These are phyloP conservation scores for Tiaroga cobitis DNA, from an alignment of 2,797 vertebrate genomes.

Conservation along the genomic window DNA sequence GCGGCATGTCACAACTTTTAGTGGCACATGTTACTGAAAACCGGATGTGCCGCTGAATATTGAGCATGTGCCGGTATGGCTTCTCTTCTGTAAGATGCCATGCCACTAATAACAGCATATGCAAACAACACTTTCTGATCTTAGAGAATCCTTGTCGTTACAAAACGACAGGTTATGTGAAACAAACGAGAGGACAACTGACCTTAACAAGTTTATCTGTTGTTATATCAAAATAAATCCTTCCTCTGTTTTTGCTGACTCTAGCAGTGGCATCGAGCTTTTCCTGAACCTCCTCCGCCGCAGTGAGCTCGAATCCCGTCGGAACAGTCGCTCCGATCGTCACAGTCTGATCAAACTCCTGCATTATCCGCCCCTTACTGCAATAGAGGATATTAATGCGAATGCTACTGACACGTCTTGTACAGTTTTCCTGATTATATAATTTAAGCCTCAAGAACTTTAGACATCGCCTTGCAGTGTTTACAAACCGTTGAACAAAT, in stretches of 20 bases:
- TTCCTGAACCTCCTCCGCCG: constrained; percentile 91
- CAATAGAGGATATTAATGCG: not conserved
- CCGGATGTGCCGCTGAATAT: not conserved
- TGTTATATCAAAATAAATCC: constrained; percentile 92
- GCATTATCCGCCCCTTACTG: constrained; percentile 12
- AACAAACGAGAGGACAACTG: constrained; percentile 30
- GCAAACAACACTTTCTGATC: not conserved
- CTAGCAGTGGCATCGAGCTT: constrained; percentile 85
- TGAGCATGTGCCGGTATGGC: not conserved
- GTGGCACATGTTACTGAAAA: not conserved
- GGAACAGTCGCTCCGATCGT: constrained; percentile 92
- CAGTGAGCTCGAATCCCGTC: constrained; percentile 93
- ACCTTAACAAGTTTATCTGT: constrained; percentile 85
- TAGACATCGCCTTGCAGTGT: not conserved
- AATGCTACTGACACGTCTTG: not conserved
- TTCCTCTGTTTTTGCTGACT: constrained; percentile 90
- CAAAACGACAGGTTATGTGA: not conserved
- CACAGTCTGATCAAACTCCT: constrained; percentile 57
- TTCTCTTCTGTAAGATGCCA: not conserved
- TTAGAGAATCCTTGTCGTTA: not conserved
- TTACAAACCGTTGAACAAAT: not conserved
- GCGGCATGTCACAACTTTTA: not conserved
- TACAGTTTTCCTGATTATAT: not conserved
- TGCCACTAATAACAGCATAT: not conserved
- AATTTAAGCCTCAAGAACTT: not conserved